Conservation (phyloP, 2,113 vertebrate genomes). For the Mixornis gularis region DNA sequence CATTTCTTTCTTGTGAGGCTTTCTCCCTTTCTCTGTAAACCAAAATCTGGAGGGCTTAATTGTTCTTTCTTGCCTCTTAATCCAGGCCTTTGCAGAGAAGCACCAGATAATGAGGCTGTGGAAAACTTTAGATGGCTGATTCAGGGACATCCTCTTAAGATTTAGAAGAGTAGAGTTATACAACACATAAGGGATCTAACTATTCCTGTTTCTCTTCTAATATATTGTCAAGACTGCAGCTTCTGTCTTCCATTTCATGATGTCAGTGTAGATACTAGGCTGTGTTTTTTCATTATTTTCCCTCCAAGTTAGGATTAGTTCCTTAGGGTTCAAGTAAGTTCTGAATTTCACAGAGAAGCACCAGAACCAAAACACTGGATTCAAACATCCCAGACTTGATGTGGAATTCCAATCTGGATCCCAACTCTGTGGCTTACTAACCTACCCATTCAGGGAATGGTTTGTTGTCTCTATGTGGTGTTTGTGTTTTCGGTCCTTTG, state of each 20-base stretch:
- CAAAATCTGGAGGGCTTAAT: conserved; percentile 20
- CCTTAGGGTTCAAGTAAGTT: conserved; percentile 32
- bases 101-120: neutral
- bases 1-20: conserved; percentile 14
- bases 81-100: conserved; percentile 14
- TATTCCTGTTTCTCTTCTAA: conserved; percentile 34
- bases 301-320: conserved; percentile 48
- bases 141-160: conserved; percentile 1
- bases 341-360: conserved; percentile 55
- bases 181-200: neutral
- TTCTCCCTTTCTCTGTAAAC: conserved; percentile 16
- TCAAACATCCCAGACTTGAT: conserved; percentile 45
- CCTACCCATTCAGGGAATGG: conserved; percentile 27
- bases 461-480: conserved; percentile 28
- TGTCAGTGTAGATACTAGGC: conserved; percentile 19
- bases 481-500: conserved; percentile 52
- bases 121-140: conserved; percentile 24
- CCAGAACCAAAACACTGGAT: conserved; percentile 59
- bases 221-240: conserved; percentile 45
- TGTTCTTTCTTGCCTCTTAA: conserved; percentile 37
- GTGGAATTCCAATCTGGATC: conserved; percentile 51
- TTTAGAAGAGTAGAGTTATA: neutral
- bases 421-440: conserved; percentile 51
- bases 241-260: conserved; percentile 64
- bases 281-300: conserved; percentile 16